These are phyloP conservation scores for Tanypteryx hageni DNA, from an alignment of 2,888 invertebrate genomes.

Conservation along the genomic window DNA sequence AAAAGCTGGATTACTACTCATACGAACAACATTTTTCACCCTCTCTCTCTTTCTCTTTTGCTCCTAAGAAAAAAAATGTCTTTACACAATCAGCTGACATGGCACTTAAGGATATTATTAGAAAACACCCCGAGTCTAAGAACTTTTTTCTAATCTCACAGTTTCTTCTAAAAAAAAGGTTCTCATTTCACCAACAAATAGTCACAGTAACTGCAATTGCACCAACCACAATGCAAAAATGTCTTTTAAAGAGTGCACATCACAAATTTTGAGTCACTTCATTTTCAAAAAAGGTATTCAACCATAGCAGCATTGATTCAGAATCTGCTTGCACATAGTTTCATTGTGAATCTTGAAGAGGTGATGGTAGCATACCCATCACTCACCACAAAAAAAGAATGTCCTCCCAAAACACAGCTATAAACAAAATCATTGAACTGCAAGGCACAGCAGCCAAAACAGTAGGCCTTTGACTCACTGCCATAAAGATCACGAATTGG, in stretches of 20 bases:
- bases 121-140: not conserved
- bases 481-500: not conserved
- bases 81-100: constrained; percentile 26
- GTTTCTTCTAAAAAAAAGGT: not conserved
- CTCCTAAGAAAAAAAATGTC: not conserved
- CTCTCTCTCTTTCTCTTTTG: not conserved
- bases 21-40: not conserved
- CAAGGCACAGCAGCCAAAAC: not conserved
- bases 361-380: not conserved
- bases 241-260: not conserved
- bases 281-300: not conserved
- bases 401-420: not conserved
- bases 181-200: not conserved
- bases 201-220: not conserved
- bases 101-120: constrained; percentile 41
- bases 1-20: constrained; percentile 23
- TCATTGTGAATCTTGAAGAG: not conserved
- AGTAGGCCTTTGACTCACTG: not conserved
- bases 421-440: not conserved
- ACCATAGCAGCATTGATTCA: not conserved
- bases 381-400: not conserved
- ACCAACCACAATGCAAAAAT: not conserved
- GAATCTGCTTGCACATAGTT: not conserved
- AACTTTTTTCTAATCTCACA: not conserved
- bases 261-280: not conserved